Base-by-base conservation (phyloP, 92 coral and sea anemone genomes). In the Meandrina meandrites region DNA sequence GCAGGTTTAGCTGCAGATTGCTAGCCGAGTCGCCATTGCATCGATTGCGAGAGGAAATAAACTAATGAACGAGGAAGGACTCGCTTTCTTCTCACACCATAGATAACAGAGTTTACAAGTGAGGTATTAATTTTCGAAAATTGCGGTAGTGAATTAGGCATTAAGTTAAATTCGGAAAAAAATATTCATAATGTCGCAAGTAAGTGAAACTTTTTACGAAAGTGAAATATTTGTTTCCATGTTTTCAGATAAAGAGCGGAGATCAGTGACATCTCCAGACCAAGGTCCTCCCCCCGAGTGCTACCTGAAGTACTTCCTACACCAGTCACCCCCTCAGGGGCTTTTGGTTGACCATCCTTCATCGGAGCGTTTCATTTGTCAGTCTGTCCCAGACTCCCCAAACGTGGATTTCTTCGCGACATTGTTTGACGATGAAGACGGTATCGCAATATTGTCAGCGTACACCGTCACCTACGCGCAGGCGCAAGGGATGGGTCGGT, bases 371-470 rank as follows among this genome's bases (percentile, higher is more conserved):
- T 84, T 48, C n/a, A 56, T 84, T 74, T 84, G 87, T 21, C 87
- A 84, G 45, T 47, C 79, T n/a, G 8, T 73, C 22, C 79, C 79
- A 32, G 31, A 51, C 15, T 47, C 71, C 47, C 85, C 78, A 5
- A 80, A 71, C 1, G 13, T 13, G 21, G 70, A 71, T 58, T 84
- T 34, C 74, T 84, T 70, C 67, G 87, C 87, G 1, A 84, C 87
- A 40, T 22, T 84, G 79, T 84, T 84, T 51, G 81, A 84, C 48
- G 72, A 84, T 47, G 67, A 72, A 22, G 81, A 80, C 6, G 87
- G 87, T 22, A 84, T 72, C 19, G 87, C 87, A 69, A 58, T 84
- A 31, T 84, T 84, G n/a, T 84, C 87, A 9, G 87, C 87, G 74
- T 83, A 83, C 40, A 40, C 86, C 24, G 86, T 82, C 40, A 69